Conservation (phyloP, 2,113 vertebrate species). For the Chaetodon auriga region DNA sequence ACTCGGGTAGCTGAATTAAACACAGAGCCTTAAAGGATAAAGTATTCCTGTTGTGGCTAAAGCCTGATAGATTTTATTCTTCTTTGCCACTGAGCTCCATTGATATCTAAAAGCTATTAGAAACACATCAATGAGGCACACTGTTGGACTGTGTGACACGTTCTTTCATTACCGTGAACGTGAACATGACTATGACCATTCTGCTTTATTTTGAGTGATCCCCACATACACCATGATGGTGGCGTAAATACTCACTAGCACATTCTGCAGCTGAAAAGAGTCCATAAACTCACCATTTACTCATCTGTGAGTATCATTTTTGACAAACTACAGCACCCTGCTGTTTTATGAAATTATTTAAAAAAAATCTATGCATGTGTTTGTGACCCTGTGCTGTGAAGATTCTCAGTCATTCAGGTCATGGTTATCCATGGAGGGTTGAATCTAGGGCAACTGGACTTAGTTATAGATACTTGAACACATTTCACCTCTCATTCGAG, state of each 20-base stretch:
- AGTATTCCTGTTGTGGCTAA: background rate
- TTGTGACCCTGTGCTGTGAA: background rate
- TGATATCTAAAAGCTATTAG: background rate
- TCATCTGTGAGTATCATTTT: background rate
- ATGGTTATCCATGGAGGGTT: too few species aligned
- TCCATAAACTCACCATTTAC: background rate
- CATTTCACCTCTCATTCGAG: too few species aligned
- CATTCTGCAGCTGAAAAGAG: background rate
- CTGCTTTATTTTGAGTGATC: background rate
- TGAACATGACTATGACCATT: background rate
- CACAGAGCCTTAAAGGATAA: background rate
- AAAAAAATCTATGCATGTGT: background rate
- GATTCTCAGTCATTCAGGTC: too few species aligned
- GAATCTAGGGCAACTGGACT: too few species aligned
- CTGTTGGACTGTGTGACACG: background rate
- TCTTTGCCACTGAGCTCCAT: too few species aligned
- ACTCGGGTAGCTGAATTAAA: background rate
- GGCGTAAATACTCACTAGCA: background rate
- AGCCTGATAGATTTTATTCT: background rate
- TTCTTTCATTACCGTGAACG: background rate
- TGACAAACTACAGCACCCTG: too few species aligned
- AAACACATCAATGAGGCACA: background rate
- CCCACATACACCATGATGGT: background rate
- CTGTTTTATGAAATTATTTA: too few species aligned
- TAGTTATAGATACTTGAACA: too few species aligned